Conservation (phyloP, 2,888 invertebrate species). For the Kryphioiulus occultus region DNA sequence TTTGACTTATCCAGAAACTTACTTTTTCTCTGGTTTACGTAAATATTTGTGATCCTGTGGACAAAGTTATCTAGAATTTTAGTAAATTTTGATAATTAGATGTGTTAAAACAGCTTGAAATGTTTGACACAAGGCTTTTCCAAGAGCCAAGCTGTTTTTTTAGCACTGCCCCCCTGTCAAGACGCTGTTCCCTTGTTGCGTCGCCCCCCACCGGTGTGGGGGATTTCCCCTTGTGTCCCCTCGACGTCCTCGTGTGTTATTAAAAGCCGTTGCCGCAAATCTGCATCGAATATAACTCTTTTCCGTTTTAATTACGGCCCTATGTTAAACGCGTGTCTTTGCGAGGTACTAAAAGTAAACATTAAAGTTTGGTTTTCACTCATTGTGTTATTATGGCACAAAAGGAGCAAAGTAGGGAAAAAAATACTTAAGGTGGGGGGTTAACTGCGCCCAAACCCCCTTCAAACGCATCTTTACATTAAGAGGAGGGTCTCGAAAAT, state of each 20-base stretch:
- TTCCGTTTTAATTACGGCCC: constrained; percentile 20
- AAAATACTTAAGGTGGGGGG: neutral
- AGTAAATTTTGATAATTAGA: no score
- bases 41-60: no score
- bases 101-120: no score
- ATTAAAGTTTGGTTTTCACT: constrained; percentile 31
- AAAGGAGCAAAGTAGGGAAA: neutral
- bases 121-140: no score
- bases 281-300: constrained; percentile 35
- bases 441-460: neutral
- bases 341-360: constrained; percentile 11
- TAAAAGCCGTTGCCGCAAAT: constrained; percentile 35
- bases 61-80: no score
- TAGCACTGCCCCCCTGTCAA: neutral
- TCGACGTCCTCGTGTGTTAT: neutral
- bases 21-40: no score
- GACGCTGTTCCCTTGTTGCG: neutral
- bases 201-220: neutral
- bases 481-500: constrained; percentile 16
- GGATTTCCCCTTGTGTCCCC: neutral
- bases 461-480: neutral
- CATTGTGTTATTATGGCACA: neutral
- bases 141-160: neutral
- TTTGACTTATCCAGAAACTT: no score
- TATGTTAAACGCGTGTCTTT: constrained; percentile 10